Conservation (phyloP, 2,888 invertebrate genomes). For the Hartigia nigra region DNA sequence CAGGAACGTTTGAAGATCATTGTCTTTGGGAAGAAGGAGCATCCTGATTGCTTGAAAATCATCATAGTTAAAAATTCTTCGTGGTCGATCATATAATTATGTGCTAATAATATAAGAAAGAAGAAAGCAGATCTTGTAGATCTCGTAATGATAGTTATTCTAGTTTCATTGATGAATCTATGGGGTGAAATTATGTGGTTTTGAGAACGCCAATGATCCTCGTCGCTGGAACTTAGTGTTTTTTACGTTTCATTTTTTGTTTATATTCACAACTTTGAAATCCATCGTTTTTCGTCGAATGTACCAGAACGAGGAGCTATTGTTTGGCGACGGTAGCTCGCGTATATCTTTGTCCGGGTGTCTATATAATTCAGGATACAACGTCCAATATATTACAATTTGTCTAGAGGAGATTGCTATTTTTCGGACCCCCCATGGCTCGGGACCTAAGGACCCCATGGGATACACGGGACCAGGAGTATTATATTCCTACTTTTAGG, state of each 20-base stretch:
- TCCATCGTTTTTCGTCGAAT: background rate
- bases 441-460: constrained; percentile 18
- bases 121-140: background rate
- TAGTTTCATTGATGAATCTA: background rate
- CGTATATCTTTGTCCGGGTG: constrained; percentile 24
- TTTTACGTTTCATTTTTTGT: background rate
- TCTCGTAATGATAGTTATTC: background rate
- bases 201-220: background rate
- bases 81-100: background rate
- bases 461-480: constrained; percentile 24
- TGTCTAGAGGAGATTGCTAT: constrained; percentile 47
- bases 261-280: background rate
- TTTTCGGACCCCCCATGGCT: constrained; percentile 44
- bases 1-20: background rate
- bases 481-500: constrained; percentile 16
- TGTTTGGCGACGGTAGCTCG: constrained; percentile 36
- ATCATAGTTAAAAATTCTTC: background rate
- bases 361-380: constrained; percentile 29
- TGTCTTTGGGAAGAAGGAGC: background rate
- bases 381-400: constrained; percentile 56
- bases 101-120: background rate
- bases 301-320: constrained; percentile 1
- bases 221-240: background rate
- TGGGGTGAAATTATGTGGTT: background rate
- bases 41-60: background rate